Conservation (phyloP, 2,113 vertebrate genomes). For the Syrmaticus mikado region DNA sequence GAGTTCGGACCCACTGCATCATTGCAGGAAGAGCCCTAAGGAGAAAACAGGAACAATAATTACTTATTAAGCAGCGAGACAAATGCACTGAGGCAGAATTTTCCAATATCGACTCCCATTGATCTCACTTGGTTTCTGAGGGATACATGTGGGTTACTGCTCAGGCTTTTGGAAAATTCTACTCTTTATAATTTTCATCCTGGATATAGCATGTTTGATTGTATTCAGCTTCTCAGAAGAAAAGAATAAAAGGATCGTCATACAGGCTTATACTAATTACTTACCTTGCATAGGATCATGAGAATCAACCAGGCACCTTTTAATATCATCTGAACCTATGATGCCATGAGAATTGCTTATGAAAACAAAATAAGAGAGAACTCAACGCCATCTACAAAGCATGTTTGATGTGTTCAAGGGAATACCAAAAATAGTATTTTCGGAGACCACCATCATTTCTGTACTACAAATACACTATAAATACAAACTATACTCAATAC, state of each 20-base stretch:
- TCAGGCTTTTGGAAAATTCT: neutral
- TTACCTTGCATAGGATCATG: neutral
- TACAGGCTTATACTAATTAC: neutral
- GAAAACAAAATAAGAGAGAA: neutral
- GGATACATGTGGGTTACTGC: neutral
- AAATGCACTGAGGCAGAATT: neutral
- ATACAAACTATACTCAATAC: neutral
- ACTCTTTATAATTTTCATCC: neutral
- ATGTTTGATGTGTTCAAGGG: neutral
- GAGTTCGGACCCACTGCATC: slow-evolving; percentile 96
- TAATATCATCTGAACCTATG: neutral
- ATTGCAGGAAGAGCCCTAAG: slow-evolving; percentile 93
- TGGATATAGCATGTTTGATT: neutral
- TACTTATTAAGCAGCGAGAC: neutral
- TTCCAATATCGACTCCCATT: neutral
- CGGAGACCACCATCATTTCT: neutral
- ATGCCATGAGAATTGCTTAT: neutral
- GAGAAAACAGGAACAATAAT: slow-evolving; percentile 58
- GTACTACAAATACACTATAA: neutral
- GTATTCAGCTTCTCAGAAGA: neutral
- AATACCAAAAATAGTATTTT: neutral
- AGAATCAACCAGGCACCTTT: neutral
- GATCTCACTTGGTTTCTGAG: neutral
- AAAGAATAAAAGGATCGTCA: neutral
- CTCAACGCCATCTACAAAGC: neutral